These are phyloP conservation scores for Vanacampus margaritifer DNA, from an alignment of 2,113 vertebrate genomes.

Conservation along the genomic window DNA sequence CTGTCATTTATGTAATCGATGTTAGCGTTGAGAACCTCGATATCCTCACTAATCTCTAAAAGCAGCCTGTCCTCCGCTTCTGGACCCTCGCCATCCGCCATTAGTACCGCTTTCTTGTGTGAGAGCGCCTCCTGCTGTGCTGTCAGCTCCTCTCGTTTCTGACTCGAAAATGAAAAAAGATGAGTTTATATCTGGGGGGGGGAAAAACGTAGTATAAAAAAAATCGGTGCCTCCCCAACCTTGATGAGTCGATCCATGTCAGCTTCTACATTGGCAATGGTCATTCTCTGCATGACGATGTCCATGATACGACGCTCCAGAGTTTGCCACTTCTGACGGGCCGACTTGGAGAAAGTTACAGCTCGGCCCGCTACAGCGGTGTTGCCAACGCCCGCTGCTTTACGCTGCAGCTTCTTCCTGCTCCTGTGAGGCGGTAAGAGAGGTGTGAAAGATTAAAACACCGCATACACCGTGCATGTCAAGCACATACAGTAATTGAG, in stretches of 20 bases:
- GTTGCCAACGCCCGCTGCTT: constrained; percentile 58
- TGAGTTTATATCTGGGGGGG: background rate
- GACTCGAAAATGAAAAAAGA: constrained; percentile 16
- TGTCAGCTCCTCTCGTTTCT: constrained; percentile 96
- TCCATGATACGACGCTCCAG: constrained; percentile 87
- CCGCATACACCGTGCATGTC: background rate
- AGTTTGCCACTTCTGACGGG: constrained; percentile 92
- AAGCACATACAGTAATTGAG: background rate
- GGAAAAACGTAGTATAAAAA: background rate
- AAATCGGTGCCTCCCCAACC: constrained; percentile 58
- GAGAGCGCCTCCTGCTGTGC: constrained; percentile 85
- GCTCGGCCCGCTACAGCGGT: constrained; percentile 31
- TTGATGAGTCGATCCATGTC: constrained; percentile 97
- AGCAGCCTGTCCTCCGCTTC: constrained; percentile 81
- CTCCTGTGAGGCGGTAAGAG: constrained; percentile 17
- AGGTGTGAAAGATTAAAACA: background rate
- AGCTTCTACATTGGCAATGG: constrained; percentile 86
- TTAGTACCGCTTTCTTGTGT: constrained; percentile 79
- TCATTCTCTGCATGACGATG: constrained; percentile 98
- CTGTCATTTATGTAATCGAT: constrained; percentile 97
- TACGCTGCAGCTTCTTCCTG: constrained; percentile 89
- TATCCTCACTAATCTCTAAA: constrained; percentile 90
- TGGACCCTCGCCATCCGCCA: constrained; percentile 80
- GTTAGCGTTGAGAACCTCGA: constrained; percentile 92
- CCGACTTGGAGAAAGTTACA: constrained; percentile 83